Evolutionary conservation across 2,113 vertebrate genomes (phyloP), one percentile per base, ranked within the genome.

Genomic region (Psammodynastes pulverulentus): DNA sequence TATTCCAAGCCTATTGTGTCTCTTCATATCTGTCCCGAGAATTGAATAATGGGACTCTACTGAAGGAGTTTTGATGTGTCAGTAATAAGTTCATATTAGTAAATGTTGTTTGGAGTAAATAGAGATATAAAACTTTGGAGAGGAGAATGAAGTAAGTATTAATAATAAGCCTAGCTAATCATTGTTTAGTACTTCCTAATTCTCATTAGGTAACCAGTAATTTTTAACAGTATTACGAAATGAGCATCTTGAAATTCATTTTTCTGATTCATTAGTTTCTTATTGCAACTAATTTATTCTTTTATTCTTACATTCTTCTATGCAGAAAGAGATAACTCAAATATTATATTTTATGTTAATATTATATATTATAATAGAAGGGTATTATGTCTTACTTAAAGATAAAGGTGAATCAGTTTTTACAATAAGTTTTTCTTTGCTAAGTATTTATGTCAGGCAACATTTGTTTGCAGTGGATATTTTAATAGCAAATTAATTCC

Each of bases 201-300:
- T 67, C 62, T n/a, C 62, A 67, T 67, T 34, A n/a, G 62, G 62
- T 34, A 67, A 29, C 62, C 13, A 67, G 12, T 67, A 67, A 67
- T 15, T 34, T 67, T 34, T 67, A 67, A 67, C 5, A 67, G 62
- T 67, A 34, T 67, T 67, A 67, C 29, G 34, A 67, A 67, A 67
- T 34, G 62, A 34, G 10, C 39, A 49, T 67, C 94, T 7, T 21
- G 96, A 39, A 72, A 2, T 34, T 72, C 84, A 95, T 84, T 95
- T 88, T 96, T 94, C 94, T 94, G 94, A 96, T 96, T 96, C 95
- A 95, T 96, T 93, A 94, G 93, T 94, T 94, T 94, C 95, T 96
- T 53, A 34, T 39, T 54, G 34, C 29, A 86, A n/a, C n/a, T n/a
- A n/a, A n/a, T n/a, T n/a, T n/a, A n/a, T n/a, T n/a, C n/a, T n/a